Evolutionary conservation across 2,888 invertebrate species (phyloP).

Genomic region (Pachycephus smyrnensis): DNA sequence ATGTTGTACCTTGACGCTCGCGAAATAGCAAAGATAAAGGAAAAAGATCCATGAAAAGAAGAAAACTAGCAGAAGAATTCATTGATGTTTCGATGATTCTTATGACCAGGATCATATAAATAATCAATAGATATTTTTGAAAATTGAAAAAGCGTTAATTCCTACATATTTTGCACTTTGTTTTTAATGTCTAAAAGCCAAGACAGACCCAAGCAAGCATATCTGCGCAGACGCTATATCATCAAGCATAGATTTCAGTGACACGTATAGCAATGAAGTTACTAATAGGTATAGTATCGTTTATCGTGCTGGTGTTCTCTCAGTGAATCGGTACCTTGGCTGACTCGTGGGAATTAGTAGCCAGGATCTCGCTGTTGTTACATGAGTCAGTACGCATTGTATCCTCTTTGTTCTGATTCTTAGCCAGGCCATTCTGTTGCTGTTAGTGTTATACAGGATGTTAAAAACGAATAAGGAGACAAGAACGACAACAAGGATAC

Average conservation of each 20-base stretch:
- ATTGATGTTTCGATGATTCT: neutral
- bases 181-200: neutral
- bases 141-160: neutral
- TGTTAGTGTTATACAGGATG: conserved; percentile 28
- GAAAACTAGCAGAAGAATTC: neutral
- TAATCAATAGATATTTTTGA: neutral
- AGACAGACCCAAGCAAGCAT: neutral
- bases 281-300: neutral
- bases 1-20: neutral
- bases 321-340: conserved; percentile 38
- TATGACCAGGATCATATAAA: neutral
- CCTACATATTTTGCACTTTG: neutral
- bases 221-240: neutral
- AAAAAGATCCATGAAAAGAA: neutral
- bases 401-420: conserved; percentile 48
- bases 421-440: conserved; percentile 53
- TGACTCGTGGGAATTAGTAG: conserved; percentile 47
- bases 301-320: neutral
- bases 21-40: neutral
- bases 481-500: neutral
- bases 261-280: neutral
- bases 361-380: conserved; percentile 44
- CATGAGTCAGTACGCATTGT: conserved; percentile 43
- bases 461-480: neutral
- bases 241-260: neutral